Evolutionary conservation across 2,797 vertebrate species (phyloP), one percentile per base, ranked within the genome.

Genomic region (Sebastiscus albofasciatus): DNA sequence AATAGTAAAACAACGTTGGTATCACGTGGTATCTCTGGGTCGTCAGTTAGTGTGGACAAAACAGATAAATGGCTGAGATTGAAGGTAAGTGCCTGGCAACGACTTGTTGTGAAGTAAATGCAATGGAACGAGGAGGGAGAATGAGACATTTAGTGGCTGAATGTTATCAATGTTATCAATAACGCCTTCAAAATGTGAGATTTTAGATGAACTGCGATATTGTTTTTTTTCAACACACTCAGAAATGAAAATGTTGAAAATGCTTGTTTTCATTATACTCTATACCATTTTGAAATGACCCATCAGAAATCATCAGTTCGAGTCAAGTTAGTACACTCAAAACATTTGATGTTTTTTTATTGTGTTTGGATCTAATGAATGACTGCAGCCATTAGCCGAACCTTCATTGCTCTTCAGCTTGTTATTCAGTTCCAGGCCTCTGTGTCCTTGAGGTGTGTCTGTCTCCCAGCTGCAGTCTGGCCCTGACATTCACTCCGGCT

Each of bases 401-500:
- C 36, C 8, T 46, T 49, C 46, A 36, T 42, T 27, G 55, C 49
- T 66, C 56, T 49, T 61, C 61, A 39, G 1, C 14, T 62, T 76
- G 78, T 58, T 80, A 70, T 79, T 81, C 72, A 66, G 12, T 26
- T 74, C 36, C 22, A 77, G 36, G 31, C 39, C 39, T 67, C 49
- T 22, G 18, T 74, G 71, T 70, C 72, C 56, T 75, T 79, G 39
- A 84, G 49, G 31, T 65, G 16, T 56, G 62, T 87, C 75, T 83
- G 75, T 86, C 80, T 80, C 78, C 29, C 31, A 46, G 75, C 81
- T 72, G 80, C 75, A 86, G 80, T 85, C 79, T 78, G 79, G 77
- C 75, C 68, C 62, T 93, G 90, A 92, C 85, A 91, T 92, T 90
- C 75, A 89, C 77, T 64, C 71, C 69, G 62, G 13, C 55, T 66